Evolutionary conservation across 2,797 vertebrate species (phyloP).

Genomic region (Danio tinwini): DNA sequence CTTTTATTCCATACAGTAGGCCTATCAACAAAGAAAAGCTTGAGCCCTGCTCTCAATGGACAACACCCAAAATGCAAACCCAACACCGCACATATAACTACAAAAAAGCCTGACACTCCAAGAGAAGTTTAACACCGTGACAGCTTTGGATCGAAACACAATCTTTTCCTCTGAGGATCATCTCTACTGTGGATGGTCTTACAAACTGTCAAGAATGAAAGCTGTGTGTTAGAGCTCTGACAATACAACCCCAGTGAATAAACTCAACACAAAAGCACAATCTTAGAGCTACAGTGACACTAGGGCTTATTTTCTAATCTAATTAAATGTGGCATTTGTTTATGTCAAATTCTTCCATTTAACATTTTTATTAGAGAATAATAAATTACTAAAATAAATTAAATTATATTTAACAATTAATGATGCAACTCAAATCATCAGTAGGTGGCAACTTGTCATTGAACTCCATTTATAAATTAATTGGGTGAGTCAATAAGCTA

Average conservation of each 20-base stretch:
- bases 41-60: conserved; percentile 25
- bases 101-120: not conserved
- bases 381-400: too few relatives aligned
- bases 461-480: too few relatives aligned
- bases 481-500: too few relatives aligned
- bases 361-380: too few relatives aligned
- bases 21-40: conserved; percentile 12
- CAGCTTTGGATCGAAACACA: conserved; percentile 10
- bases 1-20: conserved; percentile 31
- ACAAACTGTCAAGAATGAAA: conserved; percentile 26
- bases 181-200: not conserved
- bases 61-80: conserved; percentile 11
- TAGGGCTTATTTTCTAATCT: too few relatives aligned
- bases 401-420: too few relatives aligned
- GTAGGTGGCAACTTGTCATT: too few relatives aligned
- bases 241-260: conserved; percentile 4
- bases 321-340: too few relatives aligned
- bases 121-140: not conserved
- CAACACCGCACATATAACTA: not conserved
- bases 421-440: too few relatives aligned
- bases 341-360: too few relatives aligned
- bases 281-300: not conserved
- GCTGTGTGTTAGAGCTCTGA: not conserved
- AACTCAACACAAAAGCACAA: conserved; percentile 2
- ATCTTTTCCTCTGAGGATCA: conserved; percentile 1